A percentile compares a stretch with the other conserved stretches of the same genome.
Conservation (phyloP, 2,113 vertebrate species). For the Hemiprocne comata region DNA sequence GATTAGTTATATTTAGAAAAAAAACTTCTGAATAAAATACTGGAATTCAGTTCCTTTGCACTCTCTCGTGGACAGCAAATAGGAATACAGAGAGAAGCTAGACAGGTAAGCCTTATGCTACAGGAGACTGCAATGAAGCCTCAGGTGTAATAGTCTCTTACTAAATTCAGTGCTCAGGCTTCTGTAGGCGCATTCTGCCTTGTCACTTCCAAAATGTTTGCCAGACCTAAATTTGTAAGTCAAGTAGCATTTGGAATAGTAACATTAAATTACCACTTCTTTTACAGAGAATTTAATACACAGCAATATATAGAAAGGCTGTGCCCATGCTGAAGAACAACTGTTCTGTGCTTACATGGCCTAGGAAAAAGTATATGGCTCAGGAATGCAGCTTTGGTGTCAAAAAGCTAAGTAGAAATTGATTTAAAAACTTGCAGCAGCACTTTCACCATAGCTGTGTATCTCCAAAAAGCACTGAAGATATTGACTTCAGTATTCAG, state of each 20-base stretch:
- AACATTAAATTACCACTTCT: background rate
- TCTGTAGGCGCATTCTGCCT: background rate
- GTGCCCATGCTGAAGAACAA: background rate
- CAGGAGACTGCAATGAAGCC: background rate
- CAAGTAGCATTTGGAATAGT: background rate
- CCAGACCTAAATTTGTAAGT: background rate
- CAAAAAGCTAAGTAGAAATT: background rate
- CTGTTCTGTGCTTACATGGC: background rate
- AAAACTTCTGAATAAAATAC: background rate
- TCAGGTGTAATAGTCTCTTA: background rate
- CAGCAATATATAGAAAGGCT: background rate
- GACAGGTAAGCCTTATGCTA: background rate
- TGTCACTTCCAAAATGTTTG: background rate
- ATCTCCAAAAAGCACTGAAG: background rate
- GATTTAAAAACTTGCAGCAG: background rate
- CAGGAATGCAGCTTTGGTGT: no score
- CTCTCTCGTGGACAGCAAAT: background rate
- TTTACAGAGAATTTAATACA: background rate
- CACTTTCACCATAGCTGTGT: background rate
- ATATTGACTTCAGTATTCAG: background rate
- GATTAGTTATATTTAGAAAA: background rate
- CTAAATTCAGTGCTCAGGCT: background rate
- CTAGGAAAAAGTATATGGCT: background rate
- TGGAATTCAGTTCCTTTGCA: background rate
- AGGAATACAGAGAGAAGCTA: background rate